Evolutionary conservation across 1,140 invertebrate species (phyloP).

Genomic region (Antheraea pernyi): DNA sequence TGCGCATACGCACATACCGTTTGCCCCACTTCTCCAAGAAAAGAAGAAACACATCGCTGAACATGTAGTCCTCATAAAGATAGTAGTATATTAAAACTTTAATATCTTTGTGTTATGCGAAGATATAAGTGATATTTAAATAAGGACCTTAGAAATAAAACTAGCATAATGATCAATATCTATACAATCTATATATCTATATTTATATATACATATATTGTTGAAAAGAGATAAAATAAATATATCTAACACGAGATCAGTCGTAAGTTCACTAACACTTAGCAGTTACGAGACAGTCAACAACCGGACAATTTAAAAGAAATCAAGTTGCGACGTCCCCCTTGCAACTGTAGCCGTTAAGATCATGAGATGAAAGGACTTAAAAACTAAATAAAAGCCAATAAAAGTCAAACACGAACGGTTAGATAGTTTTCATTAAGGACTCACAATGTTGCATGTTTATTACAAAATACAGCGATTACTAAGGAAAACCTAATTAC

Average conservation of each 20-base stretch:
- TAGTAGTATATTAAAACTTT: too few species aligned
- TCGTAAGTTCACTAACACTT: constrained; percentile 13
- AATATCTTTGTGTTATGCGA: too few species aligned
- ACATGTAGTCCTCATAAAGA: too few species aligned
- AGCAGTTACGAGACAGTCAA: constrained; percentile 15
- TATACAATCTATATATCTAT: too few species aligned
- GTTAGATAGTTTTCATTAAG: constrained; percentile 69
- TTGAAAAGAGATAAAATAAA: too few species aligned
- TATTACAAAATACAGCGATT: constrained; percentile 48
- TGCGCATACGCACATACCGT: too few species aligned
- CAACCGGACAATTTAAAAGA: constrained; percentile 26
- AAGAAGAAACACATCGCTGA: too few species aligned
- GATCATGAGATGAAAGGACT: constrained; percentile 37
- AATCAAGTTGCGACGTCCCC: constrained; percentile 25
- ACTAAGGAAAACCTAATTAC: constrained; percentile 71
- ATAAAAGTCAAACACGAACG: constrained; percentile 67
- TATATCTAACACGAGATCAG: neutral
- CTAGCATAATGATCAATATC: too few species aligned
- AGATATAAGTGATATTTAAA: too few species aligned
- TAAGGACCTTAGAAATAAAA: too few species aligned
- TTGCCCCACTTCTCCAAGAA: too few species aligned
- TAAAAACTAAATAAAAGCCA: constrained; percentile 63
- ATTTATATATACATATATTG: too few species aligned
- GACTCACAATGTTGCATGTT: constrained; percentile 65
- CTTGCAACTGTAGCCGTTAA: constrained; percentile 3